Conservation (phyloP, 2,888 invertebrate genomes). For the Phrixothrix hirtus region DNA sequence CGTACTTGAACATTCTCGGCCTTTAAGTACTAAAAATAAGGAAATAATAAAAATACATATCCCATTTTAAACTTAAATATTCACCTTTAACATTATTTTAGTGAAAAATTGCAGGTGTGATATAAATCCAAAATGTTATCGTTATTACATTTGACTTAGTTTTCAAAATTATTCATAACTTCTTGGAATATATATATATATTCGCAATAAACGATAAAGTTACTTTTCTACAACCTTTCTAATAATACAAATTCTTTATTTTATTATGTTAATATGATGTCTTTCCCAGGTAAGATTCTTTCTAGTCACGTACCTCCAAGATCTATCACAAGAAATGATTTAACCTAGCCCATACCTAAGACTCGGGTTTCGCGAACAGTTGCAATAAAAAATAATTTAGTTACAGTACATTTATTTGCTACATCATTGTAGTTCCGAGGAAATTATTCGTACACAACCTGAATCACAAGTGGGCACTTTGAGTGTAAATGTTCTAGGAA, state of each 20-base stretch:
- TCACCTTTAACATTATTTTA: too few relatives aligned
- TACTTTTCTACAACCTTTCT: too few relatives aligned
- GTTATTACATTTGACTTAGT: too few relatives aligned
- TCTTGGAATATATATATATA: too few relatives aligned
- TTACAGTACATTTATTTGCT: constrained; percentile 18
- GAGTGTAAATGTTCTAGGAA: constrained; percentile 13
- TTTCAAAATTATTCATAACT: too few relatives aligned
- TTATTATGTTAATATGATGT: neutral
- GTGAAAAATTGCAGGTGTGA: too few relatives aligned
- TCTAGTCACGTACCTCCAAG: neutral
- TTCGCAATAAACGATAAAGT: too few relatives aligned
- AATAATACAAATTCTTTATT: neutral
- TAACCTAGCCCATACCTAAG: neutral
- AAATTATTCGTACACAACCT: constrained; percentile 12
- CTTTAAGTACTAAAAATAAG: too few relatives aligned
- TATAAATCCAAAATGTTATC: too few relatives aligned
- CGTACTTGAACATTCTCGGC: too few relatives aligned
- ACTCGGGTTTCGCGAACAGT: neutral
- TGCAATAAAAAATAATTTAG: constrained; percentile 25
- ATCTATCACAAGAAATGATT: neutral
- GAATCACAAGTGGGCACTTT: constrained; percentile 16
- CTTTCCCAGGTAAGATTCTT: neutral
- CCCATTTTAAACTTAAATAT: too few relatives aligned
- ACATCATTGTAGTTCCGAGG: constrained; percentile 12
- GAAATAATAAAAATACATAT: too few relatives aligned